Conservation (phyloP, 2,113 vertebrate genomes). For the Opisthocomus hoazin region DNA sequence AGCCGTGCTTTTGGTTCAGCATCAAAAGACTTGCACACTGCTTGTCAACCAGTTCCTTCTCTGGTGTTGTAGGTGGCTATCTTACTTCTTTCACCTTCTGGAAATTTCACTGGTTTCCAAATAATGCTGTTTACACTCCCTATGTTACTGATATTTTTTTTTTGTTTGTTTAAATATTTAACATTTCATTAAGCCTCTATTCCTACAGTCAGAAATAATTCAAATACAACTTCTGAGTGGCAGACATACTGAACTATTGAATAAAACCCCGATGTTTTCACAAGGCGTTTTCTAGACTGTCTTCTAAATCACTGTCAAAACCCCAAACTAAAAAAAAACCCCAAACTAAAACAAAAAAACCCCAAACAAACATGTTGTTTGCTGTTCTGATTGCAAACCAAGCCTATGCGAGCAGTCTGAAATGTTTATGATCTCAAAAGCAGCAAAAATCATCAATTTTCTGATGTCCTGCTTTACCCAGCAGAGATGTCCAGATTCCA, state of each 20-base stretch:
- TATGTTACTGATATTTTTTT: not conserved
- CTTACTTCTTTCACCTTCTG: not conserved
- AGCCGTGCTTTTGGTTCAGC: not conserved
- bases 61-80: accelerated
- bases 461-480: not conserved
- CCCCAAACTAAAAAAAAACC: not conserved
- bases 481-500: not conserved
- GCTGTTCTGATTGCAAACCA: not conserved
- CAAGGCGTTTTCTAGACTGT: not conserved
- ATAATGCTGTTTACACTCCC: not conserved
- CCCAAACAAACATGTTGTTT: not conserved
- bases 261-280: not conserved
- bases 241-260: accelerated
- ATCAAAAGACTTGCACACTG: accelerated
- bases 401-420: not conserved
- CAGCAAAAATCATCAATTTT: not conserved
- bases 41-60: not conserved
- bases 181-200: not conserved
- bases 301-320: not conserved
- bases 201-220: not conserved
- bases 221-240: not conserved
- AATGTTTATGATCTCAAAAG: not conserved
- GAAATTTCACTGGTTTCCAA: not conserved
- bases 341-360: accelerated
- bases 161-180: not conserved